Percentiles rank a stretch among this genome's conserved stretches.
phyloP scores from a whole-genome alignment of 2,888 invertebrate genomes.

The Phyto melanocephala region DNA sequence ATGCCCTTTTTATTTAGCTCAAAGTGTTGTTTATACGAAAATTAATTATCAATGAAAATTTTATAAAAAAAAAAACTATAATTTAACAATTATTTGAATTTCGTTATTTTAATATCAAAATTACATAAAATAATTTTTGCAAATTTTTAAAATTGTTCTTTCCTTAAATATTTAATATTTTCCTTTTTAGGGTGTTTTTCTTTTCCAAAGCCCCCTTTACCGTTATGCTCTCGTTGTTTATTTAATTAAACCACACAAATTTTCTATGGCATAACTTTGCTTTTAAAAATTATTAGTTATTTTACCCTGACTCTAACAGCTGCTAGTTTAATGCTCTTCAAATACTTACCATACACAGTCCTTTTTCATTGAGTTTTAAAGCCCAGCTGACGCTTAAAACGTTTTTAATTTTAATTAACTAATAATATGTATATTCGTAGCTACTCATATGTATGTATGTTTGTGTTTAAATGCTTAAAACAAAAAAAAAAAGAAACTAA shows the following conservation, averaged over 20 bases:
- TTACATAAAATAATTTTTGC: no score
- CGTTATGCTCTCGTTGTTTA: conserved; percentile 28
- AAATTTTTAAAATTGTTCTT: neutral
- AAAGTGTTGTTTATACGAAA: no score
- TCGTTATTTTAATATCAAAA: no score
- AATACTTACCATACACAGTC: neutral
- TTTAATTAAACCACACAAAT: conserved; percentile 28
- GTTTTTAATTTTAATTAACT: conserved; percentile 54
- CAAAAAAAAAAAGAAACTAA: conserved; percentile 12
- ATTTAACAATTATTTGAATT: no score
- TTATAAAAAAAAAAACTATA: no score
- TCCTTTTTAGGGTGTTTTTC: no score
- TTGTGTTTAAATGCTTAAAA: neutral
- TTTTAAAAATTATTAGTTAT: neutral
- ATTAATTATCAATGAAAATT: no score
- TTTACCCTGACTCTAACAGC: conserved; percentile 20
- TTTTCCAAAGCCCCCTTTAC: neutral
- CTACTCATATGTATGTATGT: neutral
- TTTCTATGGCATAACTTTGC: neutral
- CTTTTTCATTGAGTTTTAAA: neutral
- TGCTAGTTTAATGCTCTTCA: neutral
- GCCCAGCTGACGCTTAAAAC: conserved; percentile 39
- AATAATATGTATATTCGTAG: neutral
- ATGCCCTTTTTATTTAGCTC: no score
- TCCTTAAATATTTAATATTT: neutral